Conservation (phyloP, 2,888 invertebrate species). For the Silvanus unidentatus region DNA sequence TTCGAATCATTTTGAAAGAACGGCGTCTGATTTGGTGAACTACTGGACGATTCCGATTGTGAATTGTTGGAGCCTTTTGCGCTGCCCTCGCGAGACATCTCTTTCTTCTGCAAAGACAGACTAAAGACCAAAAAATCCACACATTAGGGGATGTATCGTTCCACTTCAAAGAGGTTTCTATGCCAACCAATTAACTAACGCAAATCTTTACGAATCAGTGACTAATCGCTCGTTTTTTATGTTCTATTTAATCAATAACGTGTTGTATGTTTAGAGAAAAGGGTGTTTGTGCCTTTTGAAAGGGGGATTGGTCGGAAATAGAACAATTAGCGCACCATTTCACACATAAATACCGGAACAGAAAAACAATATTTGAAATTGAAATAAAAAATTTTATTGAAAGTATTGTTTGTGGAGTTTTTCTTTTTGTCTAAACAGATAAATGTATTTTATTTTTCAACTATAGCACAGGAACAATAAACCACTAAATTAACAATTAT, state of each 20-base stretch:
- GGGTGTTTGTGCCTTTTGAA: too few species aligned
- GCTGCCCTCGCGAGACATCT: slow-evolving; percentile 24
- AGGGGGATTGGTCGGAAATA: too few species aligned
- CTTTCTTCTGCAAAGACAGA: background rate
- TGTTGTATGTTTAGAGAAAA: too few species aligned
- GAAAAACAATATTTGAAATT: too few species aligned
- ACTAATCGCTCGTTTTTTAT: slow-evolving; percentile 29
- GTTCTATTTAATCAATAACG: slow-evolving; percentile 15
- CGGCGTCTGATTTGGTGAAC: slow-evolving; percentile 33
- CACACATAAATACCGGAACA: too few species aligned
- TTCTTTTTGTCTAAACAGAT: too few species aligned
- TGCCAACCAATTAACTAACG: slow-evolving; percentile 40
- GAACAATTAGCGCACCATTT: too few species aligned
- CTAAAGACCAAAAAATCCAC: background rate
- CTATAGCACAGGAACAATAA: too few species aligned
- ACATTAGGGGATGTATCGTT: slow-evolving; percentile 8
- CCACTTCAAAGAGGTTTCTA: slow-evolving; percentile 33
- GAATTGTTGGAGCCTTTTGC: slow-evolving; percentile 28
- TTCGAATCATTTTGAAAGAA: slow-evolving; percentile 33
- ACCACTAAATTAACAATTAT: too few species aligned
- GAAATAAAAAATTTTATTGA: too few species aligned
- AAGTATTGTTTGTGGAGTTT: too few species aligned
- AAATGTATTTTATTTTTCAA: too few species aligned
- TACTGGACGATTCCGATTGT: slow-evolving; percentile 38
- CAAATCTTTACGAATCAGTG: slow-evolving; percentile 36